Base-by-base conservation (phyloP, 1,140 invertebrate genomes). In the Nilaparvata lugens region DNA sequence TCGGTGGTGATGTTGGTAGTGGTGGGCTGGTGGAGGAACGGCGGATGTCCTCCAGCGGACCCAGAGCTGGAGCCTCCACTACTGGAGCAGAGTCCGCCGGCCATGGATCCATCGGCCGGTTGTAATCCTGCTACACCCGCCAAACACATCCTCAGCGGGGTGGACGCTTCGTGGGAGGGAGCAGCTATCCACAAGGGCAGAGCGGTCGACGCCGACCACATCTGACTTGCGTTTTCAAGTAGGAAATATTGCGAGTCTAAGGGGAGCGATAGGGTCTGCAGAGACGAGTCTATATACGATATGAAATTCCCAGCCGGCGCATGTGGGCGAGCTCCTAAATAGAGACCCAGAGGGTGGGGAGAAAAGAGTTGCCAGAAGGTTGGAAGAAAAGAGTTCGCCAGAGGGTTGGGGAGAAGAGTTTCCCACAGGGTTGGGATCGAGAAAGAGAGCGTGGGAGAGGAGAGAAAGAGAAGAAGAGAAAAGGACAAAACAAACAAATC, bases 1-100 rank as follows among this genome's bases (percentile, higher is more conserved):
- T 95, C 91, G 24, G 63, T 54, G 16, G 60, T 51, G 43, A 62
- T 58, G 23, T 60, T 60, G 21, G 60, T n/a, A n/a, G n/a, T 11
- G 21, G 58, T 57, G 25, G 61, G 51, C 19, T 58, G 58, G 16
- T 35, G 31, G 31, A 35, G 31, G 9, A 35, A 35, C 7, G 31
- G 31, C 7, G 31, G 31, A 35, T 35, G 31, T 2, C 31, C 45
- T 19, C 53, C 60, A 21, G 43, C 60, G 21, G 60, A 43, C 16
- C 51, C 64, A 14, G 64, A 58, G 7, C 42, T 51, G n/a, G 52
- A 55, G 4, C 59, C 59, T 4, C 59, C 59, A 21, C 52, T 55
- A 38, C 59, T 61, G 21, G 59, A 61, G 31, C 31, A 35, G 35
- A 61, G n/a, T n/a, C n/a, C 59, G 7, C 52, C 52, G 9, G 38